phyloP scores from a whole-genome alignment of 1,140 invertebrate species.

The Diprion similis region DNA sequence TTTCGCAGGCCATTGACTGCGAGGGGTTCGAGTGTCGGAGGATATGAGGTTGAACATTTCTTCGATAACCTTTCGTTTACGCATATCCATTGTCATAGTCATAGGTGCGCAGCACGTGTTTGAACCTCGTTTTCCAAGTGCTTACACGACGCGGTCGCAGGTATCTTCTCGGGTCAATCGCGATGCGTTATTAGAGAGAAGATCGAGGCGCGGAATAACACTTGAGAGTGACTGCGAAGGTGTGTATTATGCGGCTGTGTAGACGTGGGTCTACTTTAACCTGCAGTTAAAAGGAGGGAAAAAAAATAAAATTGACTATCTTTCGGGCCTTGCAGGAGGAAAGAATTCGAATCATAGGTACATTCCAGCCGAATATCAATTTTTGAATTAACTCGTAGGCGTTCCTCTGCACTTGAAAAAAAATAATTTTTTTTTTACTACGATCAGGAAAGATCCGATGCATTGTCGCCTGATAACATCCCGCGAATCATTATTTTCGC shows the following conservation, averaged over 20 bases:
- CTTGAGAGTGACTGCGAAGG: neutral
- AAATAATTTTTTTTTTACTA: too few species aligned
- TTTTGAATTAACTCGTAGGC: too few species aligned
- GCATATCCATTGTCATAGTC: neutral
- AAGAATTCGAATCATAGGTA: too few species aligned
- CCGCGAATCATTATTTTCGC: constrained; percentile 27
- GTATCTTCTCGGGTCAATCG: neutral
- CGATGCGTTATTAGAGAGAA: neutral
- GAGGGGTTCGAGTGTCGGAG: neutral
- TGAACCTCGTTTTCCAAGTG: neutral
- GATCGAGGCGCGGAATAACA: constrained; percentile 9
- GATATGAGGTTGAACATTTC: neutral
- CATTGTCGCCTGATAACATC: neutral
- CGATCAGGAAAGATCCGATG: too few species aligned
- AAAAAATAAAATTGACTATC: too few species aligned
- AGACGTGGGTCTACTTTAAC: too few species aligned
- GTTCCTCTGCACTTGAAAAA: too few species aligned
- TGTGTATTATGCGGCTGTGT: neutral
- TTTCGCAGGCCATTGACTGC: neutral
- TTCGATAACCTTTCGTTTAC: neutral
- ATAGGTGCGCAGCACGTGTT: neutral
- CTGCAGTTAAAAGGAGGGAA: too few species aligned
- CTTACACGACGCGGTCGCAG: neutral
- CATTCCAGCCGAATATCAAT: too few species aligned
- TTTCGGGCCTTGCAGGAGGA: too few species aligned